Base-by-base conservation (phyloP, 1,140 invertebrate species). In the Penaeus indicus region DNA sequence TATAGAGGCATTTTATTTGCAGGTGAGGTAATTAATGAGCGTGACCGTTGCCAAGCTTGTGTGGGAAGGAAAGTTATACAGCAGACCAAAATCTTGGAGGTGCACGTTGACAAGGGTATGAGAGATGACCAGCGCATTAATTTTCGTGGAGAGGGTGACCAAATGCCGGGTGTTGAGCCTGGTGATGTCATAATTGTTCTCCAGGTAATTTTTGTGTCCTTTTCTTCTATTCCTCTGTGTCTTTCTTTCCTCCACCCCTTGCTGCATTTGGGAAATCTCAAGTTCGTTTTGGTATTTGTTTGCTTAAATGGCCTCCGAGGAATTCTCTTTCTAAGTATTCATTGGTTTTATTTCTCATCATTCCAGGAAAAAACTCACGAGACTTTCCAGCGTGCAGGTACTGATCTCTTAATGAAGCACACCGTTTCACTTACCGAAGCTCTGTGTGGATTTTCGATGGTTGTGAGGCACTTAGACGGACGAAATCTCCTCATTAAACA, bases 31-130 rank as follows among this genome's bases (percentile, higher is more conserved):
- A 94, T 94, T 75, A 93, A 93, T 86, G 92, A 92, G 5, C 79
- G 86, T 38, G 95, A 97, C 92, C 94, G 95, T 62, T 99, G 97
- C 92, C 94, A 94, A 91, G 94, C 93, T 67, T 99, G 98, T 92
- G 94, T 94, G 38, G 94, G 94, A 18, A 92, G 93, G 63, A 94
- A 95, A 91, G 92, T 93, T 64, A 92, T 93, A 13, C 91, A 92
- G 87, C 93, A 94, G 79, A 93, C 94, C 64, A 94, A 94, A 90
- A 93, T 94, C 47, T 91, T 95, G 8, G 94, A 95, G 91, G 90
- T 91, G 38, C 93, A 94, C 89, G 93, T 95, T 78, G 94, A 95
- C 83, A 94, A 94, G 92, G 94, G 94, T 69, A 94, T 94, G 94
- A 92, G 92, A 84, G 94, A 95, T 89, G 94, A 93, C 16, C 93